Base-by-base conservation (phyloP, 2,797 vertebrate species). In the Gallirallus australis region DNA sequence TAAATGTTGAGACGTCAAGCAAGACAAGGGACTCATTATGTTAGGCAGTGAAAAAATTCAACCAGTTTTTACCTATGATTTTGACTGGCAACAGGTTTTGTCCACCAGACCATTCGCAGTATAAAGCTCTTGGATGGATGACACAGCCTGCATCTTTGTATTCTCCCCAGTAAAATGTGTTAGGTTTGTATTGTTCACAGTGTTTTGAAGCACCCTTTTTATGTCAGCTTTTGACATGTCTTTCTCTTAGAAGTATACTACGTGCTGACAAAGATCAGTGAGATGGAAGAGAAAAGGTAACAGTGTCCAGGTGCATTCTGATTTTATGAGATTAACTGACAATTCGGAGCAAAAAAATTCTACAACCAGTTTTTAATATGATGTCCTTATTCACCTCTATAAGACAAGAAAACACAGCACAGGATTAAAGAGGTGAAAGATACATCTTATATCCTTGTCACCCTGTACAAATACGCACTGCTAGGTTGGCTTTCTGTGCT, bases 281-380 rank as follows among this genome's bases (percentile, higher is more conserved):
- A 80, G 65, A 53, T 18, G 39, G 33, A 65, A 57, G n/a, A 92
- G 63, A 75, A 88, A 76, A 86, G 48, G 80, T 94, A 42, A 57
- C 54, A 73, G 31, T 81, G 68, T 76, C 54, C 56, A 72, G 63
- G 59, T 53, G 56, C 31, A 37, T 35, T 57, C 81, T 82, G 57
- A 37, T 81, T 82, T 94, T 92, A 56, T 72, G 52, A 79, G 40
- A 89, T 54, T 71, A 89, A 45, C 27, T 54, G 64, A 63, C 63
- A 86, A 84, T 78, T 90, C 76, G 83, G 82, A 82, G 56, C 27
- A 60, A 92, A 93, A 93, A 93, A 94, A 65, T 45, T 59, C 45
- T 59, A 52, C 1, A 4, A 78, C 59, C 42, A 66, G n/a, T 66
- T 88, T 59, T 82, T 89, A 42, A 33, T 82, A 48, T 3, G 11